Evolutionary conservation across 2,888 invertebrate genomes (phyloP), one percentile per base, ranked within the genome.

Genomic region (Glaucopsyche alexis): DNA sequence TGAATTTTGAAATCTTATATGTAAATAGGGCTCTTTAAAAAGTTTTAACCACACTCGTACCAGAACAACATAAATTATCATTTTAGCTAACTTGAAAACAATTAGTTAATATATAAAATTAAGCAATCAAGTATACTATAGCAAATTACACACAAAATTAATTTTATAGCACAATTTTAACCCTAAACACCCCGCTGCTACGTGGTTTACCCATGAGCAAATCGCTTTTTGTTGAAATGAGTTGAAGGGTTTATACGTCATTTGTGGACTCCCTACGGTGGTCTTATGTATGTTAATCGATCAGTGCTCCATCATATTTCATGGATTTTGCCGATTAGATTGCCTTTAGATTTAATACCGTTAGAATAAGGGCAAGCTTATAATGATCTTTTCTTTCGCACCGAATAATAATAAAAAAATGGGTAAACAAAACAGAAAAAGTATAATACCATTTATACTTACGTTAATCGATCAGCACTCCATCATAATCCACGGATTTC

Each of bases 231-330:
- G 86, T 85, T 82, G 29, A 81, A 85, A 84, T 85, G 83, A 87
- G 29, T 84, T 83, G 85, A 81, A 81, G 85, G 80, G 87, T 88
- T 89, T 88, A 89, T 90, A 84, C 87, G 87, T 86, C 87, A 84
- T 82, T 84, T 83, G 80, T 77, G 79, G 83, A 80, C 87, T 80
- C 87, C 89, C 88, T 82, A 85, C 82, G 76, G 89, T 75, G 86
- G 78, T 79, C 81, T 84, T n/a, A n/a, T n/a, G n/a, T 84, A 86
- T 85, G 84, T 86, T 90, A 89, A 90, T 90, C 88, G 84, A 84
- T 83, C 85, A 81, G 80, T 83, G 83, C 84, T 86, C 90, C 85
- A 90, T 89, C 87, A 86, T 86, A 82, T 81, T 78, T 81, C 81
- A 85, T 8, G 60, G 60, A 19, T 60, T 60, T 13, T 11, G 11